Conservation (phyloP, 2,888 invertebrate genomes). For the Hyposoter didymator region DNA sequence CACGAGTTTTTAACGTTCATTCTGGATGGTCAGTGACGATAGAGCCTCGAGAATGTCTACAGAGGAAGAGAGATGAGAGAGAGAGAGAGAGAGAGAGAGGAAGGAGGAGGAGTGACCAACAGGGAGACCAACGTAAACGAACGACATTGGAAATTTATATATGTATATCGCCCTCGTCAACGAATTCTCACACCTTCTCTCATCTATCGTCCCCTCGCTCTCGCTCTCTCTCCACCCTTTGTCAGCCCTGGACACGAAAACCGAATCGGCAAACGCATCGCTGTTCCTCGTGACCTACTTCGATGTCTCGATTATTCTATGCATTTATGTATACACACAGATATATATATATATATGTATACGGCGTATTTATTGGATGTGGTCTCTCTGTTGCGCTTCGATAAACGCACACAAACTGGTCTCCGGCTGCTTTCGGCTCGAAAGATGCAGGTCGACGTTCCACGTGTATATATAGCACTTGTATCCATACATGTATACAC, state of each 20-base stretch:
- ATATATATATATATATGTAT: neutral
- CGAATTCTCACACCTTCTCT: constrained; percentile 51
- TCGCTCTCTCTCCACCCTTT: constrained; percentile 40
- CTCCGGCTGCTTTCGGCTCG: constrained; percentile 10
- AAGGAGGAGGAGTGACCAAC: neutral
- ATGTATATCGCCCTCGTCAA: constrained; percentile 52
- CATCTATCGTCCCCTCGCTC: constrained; percentile 18
- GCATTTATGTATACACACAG: constrained; percentile 34
- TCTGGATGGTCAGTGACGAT: constrained; percentile 39
- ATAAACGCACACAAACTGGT: constrained; percentile 52
- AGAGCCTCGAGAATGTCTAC: neutral
- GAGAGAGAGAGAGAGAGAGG: constrained; percentile 4
- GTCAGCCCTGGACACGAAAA: constrained; percentile 48
- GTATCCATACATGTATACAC: constrained; percentile 15
- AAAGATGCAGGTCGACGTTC: constrained; percentile 49
- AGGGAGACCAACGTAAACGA: constrained; percentile 19
- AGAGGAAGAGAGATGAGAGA: neutral
- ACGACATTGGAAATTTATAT: constrained; percentile 22
- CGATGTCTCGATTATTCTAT: constrained; percentile 58
- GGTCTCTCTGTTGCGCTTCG: constrained; percentile 53
- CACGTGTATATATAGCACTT: constrained; percentile 15
- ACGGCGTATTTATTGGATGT: constrained; percentile 44
- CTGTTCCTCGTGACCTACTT: constrained; percentile 64
- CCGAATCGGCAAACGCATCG: constrained; percentile 63
- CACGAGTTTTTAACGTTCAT: constrained; percentile 46